Base-by-base conservation (phyloP, 92 coral and sea anemone species). In the Pocillopora meandrina region DNA sequence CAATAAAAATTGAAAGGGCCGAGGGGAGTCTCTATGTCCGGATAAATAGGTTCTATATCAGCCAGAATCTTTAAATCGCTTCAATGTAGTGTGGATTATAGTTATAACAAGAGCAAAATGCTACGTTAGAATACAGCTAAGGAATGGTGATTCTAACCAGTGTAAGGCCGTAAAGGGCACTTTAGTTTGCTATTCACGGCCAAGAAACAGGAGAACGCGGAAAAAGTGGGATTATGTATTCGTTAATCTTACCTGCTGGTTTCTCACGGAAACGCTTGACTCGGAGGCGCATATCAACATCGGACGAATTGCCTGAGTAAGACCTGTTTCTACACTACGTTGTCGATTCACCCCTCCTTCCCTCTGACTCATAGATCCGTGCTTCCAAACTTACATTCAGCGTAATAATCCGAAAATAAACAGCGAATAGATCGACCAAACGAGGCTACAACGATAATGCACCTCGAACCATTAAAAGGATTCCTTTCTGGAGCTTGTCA, bases 281-380 rank as follows among this genome's bases (percentile, higher is more conserved):
- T 90, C 93, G 1, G 93, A 86, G 20, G 93, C 92, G 65, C 95
- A 90, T 71, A 92, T 86, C 31, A 92, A 71, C 58, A 89, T 91
- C 55, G 98, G 95, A 26, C 92, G 80, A 61, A 94, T 92, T 5
- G 90, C 95, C 56, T 94, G 98, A 57, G 93, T 91, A 65, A 94
- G 87, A 36, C 98, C 98, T 17, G 93, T 88, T 87, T 94, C 98
- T 66, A 94, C 72, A 75, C 98, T 94, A 35, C 88, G 91, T 68
- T 93, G 98, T 72, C 93, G 90, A 61, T 87, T 81, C 65, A 82
- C 86, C 78, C 81, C 86, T 68, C 78, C 82, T 34, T 94, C 98
- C 36, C 92, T 92, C 89, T 74, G 89, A 90, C 87, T 94, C 98
- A 94, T 94, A 84, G 88, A 84, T 84, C 88, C 88, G 21, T 33